A percentile compares a stretch with the other conserved stretches of the same genome.
phyloP scores from a whole-genome alignment of 2,113 vertebrate genomes.

The Percopsis transmontana region DNA sequence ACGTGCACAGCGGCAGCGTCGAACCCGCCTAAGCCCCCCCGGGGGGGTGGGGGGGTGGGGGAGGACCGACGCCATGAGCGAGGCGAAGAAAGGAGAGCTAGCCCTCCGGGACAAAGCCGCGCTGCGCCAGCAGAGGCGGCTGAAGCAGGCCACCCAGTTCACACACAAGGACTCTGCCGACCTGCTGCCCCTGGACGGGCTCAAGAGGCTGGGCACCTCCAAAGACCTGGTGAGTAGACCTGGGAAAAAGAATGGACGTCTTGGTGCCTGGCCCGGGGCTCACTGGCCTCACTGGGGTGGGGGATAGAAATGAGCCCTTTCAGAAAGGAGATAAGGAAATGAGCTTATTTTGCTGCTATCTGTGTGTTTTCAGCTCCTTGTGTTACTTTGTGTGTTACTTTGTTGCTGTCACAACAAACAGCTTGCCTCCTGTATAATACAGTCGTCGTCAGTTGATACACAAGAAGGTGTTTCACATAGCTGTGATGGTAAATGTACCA shows the following conservation, averaged over 20 bases:
- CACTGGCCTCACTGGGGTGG: neutral
- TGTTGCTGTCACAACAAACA: neutral
- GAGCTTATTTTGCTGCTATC: neutral
- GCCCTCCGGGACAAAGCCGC: slow-evolving; percentile 86
- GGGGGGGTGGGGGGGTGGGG: neutral
- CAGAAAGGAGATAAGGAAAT: neutral
- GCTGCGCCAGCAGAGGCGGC: slow-evolving; percentile 89
- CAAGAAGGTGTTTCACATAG: too few relatives aligned
- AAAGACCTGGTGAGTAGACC: slow-evolving; percentile 90
- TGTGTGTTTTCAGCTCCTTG: neutral
- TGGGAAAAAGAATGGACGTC: too few relatives aligned
- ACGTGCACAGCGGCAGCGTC: neutral
- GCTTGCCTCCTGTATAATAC: neutral
- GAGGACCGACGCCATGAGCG: slow-evolving; percentile 58
- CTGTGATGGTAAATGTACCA: too few relatives aligned
- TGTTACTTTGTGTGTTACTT: neutral
- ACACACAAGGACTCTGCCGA: slow-evolving; percentile 96
- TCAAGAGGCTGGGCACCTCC: slow-evolving; percentile 92
- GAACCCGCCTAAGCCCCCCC: neutral
- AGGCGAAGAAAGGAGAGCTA: slow-evolving; percentile 76
- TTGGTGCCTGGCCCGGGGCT: too few relatives aligned
- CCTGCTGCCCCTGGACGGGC: slow-evolving; percentile 92
- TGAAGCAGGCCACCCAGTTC: slow-evolving; percentile 94
- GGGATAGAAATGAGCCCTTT: neutral
- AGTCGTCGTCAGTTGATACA: too few relatives aligned